Evolutionary conservation across 2,888 invertebrate genomes (phyloP).

Genomic region (Lydus trimaculatus): DNA sequence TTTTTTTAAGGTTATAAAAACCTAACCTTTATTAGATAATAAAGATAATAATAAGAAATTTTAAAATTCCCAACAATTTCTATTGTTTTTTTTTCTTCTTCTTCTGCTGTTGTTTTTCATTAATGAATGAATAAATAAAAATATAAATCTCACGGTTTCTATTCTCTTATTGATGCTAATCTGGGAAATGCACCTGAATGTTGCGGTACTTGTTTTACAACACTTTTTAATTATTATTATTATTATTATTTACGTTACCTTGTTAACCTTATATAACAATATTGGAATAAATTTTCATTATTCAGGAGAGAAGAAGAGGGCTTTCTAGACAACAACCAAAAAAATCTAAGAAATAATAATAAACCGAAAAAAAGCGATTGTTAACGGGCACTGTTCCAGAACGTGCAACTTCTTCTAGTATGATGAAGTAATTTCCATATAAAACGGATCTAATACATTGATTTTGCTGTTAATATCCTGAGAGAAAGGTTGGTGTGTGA

Average conservation of each 20-base stretch:
- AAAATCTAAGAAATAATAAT: not conserved
- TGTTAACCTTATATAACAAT: not conserved
- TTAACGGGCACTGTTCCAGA: slow-evolving; percentile 9
- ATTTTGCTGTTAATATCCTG: slow-evolving; percentile 2
- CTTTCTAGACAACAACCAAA: not conserved
- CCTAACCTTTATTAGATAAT: not conserved
- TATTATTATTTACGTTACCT: not conserved
- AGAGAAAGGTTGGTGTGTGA: not conserved
- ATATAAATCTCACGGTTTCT: not conserved
- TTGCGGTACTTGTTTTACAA: not conserved
- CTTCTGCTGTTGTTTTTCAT: no score
- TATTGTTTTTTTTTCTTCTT: not conserved
- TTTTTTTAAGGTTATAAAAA: not conserved
- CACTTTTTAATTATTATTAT: not conserved
- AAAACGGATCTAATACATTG: slow-evolving; percentile 7
- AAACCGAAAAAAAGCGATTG: not conserved
- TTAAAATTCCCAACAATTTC: not conserved
- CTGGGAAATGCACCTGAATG: slow-evolving; percentile 1
- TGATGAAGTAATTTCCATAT: slow-evolving; percentile 6
- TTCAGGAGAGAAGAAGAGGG: not conserved
- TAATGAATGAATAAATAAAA: no score
- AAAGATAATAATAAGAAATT: not conserved
- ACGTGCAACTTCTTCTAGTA: slow-evolving; percentile 8
- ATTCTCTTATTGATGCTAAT: not conserved
- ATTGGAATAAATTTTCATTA: not conserved